phyloP scores from a whole-genome alignment of 1,140 invertebrate genomes.

The Trachelipus rathkii region DNA sequence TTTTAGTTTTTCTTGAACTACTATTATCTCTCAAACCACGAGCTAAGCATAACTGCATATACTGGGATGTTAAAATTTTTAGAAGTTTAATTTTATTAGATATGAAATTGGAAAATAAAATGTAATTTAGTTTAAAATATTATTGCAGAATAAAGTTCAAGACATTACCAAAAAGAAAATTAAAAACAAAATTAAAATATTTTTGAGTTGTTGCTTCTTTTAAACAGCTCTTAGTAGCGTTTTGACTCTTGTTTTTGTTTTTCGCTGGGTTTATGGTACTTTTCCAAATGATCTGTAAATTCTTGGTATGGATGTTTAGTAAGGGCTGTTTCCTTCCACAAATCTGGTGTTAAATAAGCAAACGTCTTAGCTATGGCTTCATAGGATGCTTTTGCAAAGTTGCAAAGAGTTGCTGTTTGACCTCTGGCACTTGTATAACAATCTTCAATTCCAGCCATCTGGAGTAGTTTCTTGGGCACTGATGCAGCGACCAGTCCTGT shows the following conservation, averaged over 20 bases:
- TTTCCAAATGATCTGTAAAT: slow-evolving; percentile 80
- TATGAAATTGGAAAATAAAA: no score
- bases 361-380: slow-evolving; percentile 98
- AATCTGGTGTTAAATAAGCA: slow-evolving; percentile 94
- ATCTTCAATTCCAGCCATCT: slow-evolving; percentile 99
- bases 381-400: slow-evolving; percentile 99
- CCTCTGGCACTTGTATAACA: slow-evolving; percentile 97
- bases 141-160: no score
- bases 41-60: no score
- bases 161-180: no score
- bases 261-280: slow-evolving; percentile 60
- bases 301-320: slow-evolving; percentile 91
- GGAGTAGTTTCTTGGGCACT: slow-evolving; percentile 95
- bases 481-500: slow-evolving; percentile 99
- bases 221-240: slow-evolving; percentile 30
- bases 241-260: slow-evolving; percentile 52
- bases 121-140: no score
- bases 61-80: no score
- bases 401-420: slow-evolving; percentile 95
- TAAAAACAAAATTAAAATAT: no score
- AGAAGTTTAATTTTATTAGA: no score
- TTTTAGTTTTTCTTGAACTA: no score
- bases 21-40: no score
- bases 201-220: not conserved
- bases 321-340: slow-evolving; percentile 91